A percentile compares a stretch with the other conserved stretches of the same genome.
Evolutionary conservation across 2,888 invertebrate genomes (phyloP).

Genomic region (Gonocerus acuteangulatus): DNA sequence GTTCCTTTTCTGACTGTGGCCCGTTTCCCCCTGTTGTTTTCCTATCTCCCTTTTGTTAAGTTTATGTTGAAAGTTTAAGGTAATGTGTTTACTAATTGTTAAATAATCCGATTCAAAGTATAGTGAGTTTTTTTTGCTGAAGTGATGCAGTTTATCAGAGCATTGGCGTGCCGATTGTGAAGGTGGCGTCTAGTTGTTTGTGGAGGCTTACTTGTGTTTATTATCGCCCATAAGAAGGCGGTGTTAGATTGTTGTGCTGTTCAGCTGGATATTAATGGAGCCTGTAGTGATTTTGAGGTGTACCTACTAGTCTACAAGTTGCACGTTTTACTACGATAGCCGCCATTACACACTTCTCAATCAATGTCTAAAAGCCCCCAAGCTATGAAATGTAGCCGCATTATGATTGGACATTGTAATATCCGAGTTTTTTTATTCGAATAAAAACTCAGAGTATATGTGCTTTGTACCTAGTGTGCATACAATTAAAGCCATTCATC

Average conservation of each 20-base stretch:
- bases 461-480: too few species aligned
- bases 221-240: too few species aligned
- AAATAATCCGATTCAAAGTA: not conserved
- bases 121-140: not conserved
- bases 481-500: too few species aligned
- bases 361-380: conserved; percentile 9
- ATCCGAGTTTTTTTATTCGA: not conserved
- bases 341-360: conserved; percentile 18
- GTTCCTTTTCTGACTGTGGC: conserved; percentile 32
- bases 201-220: too few species aligned
- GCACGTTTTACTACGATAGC: conserved; percentile 10
- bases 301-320: not conserved
- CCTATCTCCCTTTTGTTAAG: conserved; percentile 28
- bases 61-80: conserved; percentile 31
- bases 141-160: not conserved
- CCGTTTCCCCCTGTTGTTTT: conserved; percentile 31
- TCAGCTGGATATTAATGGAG: not conserved
- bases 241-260: not conserved
- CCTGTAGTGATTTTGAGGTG: too few species aligned
- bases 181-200: not conserved
- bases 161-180: not conserved
- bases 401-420: not conserved
- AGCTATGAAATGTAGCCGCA: not conserved
- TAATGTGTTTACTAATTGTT: conserved; percentile 5
- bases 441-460: too few species aligned